Evolutionary conservation across 2,888 invertebrate genomes (phyloP).

Genomic region (Drosophila paranaensis): DNA sequence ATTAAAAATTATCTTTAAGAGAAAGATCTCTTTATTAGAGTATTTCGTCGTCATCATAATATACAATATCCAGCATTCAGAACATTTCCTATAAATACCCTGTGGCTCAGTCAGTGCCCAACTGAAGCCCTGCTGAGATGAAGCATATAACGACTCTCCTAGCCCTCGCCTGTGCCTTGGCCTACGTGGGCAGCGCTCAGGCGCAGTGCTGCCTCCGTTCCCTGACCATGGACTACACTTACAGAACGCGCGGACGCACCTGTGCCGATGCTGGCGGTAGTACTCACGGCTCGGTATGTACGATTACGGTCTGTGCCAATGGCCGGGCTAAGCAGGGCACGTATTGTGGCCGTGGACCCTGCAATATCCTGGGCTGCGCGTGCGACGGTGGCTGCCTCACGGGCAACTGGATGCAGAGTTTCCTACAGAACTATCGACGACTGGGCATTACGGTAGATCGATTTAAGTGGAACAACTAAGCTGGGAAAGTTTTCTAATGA

Average conservation of each 20-base stretch:
- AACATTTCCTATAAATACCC: background rate
- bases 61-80: background rate
- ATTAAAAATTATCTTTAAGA: no score
- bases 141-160: background rate
- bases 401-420: background rate
- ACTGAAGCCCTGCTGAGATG: background rate
- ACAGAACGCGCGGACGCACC: background rate
- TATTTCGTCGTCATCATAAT: background rate
- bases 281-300: background rate
- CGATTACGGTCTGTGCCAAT: constrained; percentile 6
- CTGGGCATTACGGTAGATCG: background rate
- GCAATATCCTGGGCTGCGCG: constrained; percentile 9
- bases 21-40: background rate
- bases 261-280: constrained; percentile 1
- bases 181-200: background rate
- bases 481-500: no score
- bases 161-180: background rate
- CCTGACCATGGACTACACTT: background rate
- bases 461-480: no score
- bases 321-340: constrained; percentile 3
- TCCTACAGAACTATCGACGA: background rate
- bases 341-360: background rate
- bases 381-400: background rate
- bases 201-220: background rate
- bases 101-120: background rate